These are phyloP conservation scores for Silurus glanis DNA, from an alignment of 2,113 vertebrate genomes.

Conservation along the genomic window DNA sequence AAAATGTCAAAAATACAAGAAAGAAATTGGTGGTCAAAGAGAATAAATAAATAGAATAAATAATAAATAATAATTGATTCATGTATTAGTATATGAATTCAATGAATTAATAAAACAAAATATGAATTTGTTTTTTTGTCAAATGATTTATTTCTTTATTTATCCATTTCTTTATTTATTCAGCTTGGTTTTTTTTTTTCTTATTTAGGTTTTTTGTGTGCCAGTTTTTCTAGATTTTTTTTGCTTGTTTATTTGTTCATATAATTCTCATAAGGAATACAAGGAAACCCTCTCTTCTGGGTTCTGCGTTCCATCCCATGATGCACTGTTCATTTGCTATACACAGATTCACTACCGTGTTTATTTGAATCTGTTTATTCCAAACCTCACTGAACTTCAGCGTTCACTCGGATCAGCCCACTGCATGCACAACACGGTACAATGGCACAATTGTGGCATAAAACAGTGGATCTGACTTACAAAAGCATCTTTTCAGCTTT, in stretches of 20 bases:
- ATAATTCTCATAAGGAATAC: not conserved
- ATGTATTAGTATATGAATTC: no score
- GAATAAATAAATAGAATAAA: no score
- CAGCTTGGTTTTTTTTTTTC: no score
- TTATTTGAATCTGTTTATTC: not conserved
- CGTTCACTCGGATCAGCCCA: conserved; percentile 59
- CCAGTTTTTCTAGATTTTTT: not conserved
- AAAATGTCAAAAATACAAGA: no score
- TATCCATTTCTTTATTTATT: not conserved
- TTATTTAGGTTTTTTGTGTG: not conserved
- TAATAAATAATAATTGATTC: no score
- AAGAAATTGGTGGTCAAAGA: no score
- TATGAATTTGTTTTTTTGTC: not conserved
- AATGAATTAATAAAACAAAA: no score
- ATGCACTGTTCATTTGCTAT: not conserved
- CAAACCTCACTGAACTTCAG: conserved; percentile 46
- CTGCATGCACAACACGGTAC: conserved; percentile 57
- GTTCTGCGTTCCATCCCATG: not conserved
- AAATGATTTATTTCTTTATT: not conserved
- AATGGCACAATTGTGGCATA: conserved; percentile 68
- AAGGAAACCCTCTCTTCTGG: not conserved
- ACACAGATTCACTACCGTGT: not conserved
- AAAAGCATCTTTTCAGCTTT: conserved; percentile 68
- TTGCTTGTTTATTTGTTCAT: not conserved
- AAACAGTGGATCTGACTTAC: conserved; percentile 53